Percentiles rank a stretch among this genome's conserved stretches.
Conservation (phyloP, 2,888 invertebrate species). For the Euclidia mi region DNA sequence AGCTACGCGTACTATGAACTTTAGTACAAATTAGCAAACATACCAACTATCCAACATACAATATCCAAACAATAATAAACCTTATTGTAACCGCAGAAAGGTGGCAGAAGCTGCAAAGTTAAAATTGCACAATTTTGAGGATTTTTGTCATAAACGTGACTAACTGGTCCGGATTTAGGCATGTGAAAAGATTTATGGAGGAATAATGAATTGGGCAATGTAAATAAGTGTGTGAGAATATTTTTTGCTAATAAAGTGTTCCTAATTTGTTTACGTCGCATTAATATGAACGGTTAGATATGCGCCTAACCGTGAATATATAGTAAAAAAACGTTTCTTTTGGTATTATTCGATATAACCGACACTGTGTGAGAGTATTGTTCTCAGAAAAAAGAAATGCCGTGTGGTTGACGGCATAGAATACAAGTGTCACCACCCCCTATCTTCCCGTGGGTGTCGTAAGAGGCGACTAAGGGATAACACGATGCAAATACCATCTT, state of each 20-base stretch:
- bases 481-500: too few species aligned
- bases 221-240: conserved; percentile 39
- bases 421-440: too few species aligned
- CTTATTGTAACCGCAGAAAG: conserved; percentile 34
- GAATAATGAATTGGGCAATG: conserved; percentile 59
- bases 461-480: too few species aligned
- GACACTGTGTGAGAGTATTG: too few species aligned
- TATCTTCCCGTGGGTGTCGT: too few species aligned
- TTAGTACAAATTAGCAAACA: conserved; percentile 67
- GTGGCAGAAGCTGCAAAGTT: conserved; percentile 12
- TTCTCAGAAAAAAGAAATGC: too few species aligned
- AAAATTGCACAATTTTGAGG: conserved; percentile 44
- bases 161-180: conserved; percentile 68
- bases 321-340: too few species aligned
- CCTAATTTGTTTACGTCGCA: conserved; percentile 10
- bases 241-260: conserved; percentile 14
- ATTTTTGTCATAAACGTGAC: conserved; percentile 55
- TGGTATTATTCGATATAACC: too few species aligned
- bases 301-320: background rate
- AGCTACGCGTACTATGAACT: conserved; percentile 77
- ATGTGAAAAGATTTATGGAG: conserved; percentile 73
- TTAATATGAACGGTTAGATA: background rate
- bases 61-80: conserved; percentile 34
- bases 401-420: too few species aligned
- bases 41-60: conserved; percentile 27